Base-by-base conservation (phyloP, 2,888 invertebrate species). In the Minunthozetes semirufus region DNA sequence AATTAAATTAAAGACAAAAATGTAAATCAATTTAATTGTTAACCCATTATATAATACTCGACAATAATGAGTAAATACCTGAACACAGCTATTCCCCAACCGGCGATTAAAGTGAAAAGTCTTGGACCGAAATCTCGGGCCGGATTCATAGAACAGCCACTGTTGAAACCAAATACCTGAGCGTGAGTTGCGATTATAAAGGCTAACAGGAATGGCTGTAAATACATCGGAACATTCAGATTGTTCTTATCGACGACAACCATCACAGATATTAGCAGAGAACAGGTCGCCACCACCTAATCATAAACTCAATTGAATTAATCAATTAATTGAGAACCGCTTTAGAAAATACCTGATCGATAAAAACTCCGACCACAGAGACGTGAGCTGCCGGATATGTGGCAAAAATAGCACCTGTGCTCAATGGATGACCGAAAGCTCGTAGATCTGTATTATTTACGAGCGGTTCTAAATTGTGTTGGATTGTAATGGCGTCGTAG, bases 371-470 rank as follows among this genome's bases (percentile, higher is more conserved):
- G 33, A 80, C 78, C 1, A 81, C 80, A 38, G 82, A 80, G 13
- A 85, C 81, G 77, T 82, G 83, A 0, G 80, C 78, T 38, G 82
- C 81, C 1, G 86, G 86, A 77, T 84, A 86, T 0, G 86, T 86
- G 59, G 85, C 82, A 80, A 85, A 87, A 59, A 87, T 85, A n/a
- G 84, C 84, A 0, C 86, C 86, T 0, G 86, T 86, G 4, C 68
- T 68, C 13, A 68, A 46, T 22, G 38, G n/a, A 22, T 68, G 68
- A 13, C 68, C 68, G 19, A n/a, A 68, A 4, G 68, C 68, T 38
- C 68, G 19, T 8, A 68, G 22, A 42, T 68, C 68, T n/a, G 68
- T 68, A 13, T 46, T 5, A 68, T 68, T 68, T 1, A 9, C n/a
- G 0, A 68, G 25, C 6, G 68, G 68, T 42, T 42, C 42, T 11